Base-by-base conservation (phyloP, 2,113 vertebrate species). In the Dasyurus viverrinus region DNA sequence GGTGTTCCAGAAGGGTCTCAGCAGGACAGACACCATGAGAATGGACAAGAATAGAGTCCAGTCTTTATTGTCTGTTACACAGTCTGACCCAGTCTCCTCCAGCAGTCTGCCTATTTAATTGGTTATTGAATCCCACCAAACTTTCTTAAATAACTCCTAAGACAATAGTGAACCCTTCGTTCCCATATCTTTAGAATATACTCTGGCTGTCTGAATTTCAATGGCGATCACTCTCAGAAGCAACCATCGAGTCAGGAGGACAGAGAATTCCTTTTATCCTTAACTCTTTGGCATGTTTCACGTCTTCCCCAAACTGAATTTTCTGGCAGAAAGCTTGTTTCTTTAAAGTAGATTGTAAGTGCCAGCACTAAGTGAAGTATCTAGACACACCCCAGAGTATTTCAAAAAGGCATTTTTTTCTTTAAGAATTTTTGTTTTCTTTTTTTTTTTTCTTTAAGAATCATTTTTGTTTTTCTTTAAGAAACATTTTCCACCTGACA, bases 191-290 rank as follows among this genome's bases (percentile, higher is more conserved):
- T 25, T 89, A 47, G 93, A 95, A 91, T 89, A 92, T 24, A 76
- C 11, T 68, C 47, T 25, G 47, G 76, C 1, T 60, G 30, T 0
- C 23, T 92, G 42, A 95, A 92, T 93, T 54, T 91, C n/a, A 54
- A 93, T 94, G 16, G 47, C 47, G n/a, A 68, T 91, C 60, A 30
- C 60, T 36, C 36, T 3, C 36, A 93, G 91, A 93, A 93, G 26
- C 76, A 89, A 84, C 93, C 57, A 84, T 23, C 68, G 8, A 84
- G 52, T 0, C 91, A 60, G 50, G 57, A 47, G 93, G 3, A 53
- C 36, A 90, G 1, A 57, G 47, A 48, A 89, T 91, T 36, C 89
- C 94, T 96, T 60, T 96, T 95, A 53, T 93, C 89, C 91, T 6
- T 54, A 25, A 0, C 50, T 47, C 16, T 95, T 93, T 94, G 57